Evolutionary conservation across 2,113 vertebrate species (phyloP), one percentile per base, ranked within the genome.

Genomic region (Craseonycteris thonglongyai): DNA sequence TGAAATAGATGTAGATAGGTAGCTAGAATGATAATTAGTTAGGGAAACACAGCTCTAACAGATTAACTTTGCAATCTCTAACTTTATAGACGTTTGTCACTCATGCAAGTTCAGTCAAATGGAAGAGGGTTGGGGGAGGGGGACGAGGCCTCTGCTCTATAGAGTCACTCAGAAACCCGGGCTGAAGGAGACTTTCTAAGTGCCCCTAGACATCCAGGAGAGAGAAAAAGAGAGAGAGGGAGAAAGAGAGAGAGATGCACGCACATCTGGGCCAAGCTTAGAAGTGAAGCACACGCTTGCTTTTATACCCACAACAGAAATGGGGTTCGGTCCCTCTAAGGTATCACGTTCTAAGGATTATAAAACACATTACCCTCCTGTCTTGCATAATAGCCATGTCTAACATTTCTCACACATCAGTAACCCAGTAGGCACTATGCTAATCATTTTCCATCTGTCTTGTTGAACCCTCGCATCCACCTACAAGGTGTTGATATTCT

Each of bases 401-500:
- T 59, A 28, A 19, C 40, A 7, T 49, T 38, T 16, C 59, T 78
- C 80, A 47, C n/a, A 0, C 7, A 14, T 22, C 38, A 10, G 2
- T 16, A 80, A 54, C 51, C 30, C 68, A 10, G 51, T 42, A 59
- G 66, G 19, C 35, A 40, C 51, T 35, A 0, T 8, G 35, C 16
- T n/a, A 12, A 15, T 78, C 47, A 21, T 49, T 40, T n/a, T 26
- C 56, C 42, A 16, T 18, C 63, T 65, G 38, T 38, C 83, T 35
- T 35, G 21, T 19, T 26, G 74, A 74, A 42, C 33, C n/a, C 65
- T 47, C 74, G 51, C 40, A 51, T 24, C 45, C 56, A n/a, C 40
- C 30, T 7, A 0, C 24, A 1, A n/a, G 8, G 21, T 16, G 2
- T 49, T 3, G 38, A 22, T 10, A 18, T 30, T 33, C 6, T 0